Percentiles rank a stretch among this genome's conserved stretches.
Evolutionary conservation across 2,797 vertebrate genomes (phyloP).

Genomic region (Morelia viridis): DNA sequence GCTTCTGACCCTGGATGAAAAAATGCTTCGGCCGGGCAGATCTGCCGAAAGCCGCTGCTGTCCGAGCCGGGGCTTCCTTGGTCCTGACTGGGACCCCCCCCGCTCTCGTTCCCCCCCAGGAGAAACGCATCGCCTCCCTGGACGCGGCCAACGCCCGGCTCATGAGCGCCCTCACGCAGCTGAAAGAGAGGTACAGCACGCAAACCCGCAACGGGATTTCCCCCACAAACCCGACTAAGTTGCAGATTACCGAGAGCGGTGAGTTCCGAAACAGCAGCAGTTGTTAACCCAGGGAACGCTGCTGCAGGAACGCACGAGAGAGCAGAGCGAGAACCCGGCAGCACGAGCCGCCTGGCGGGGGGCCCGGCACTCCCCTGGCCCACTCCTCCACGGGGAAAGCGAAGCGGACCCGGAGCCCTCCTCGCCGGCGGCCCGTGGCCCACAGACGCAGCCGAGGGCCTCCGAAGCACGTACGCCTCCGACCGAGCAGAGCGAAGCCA

Average conservation of each 20-base stretch:
- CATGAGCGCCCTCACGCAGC: constrained; percentile 96
- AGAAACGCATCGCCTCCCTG: constrained; percentile 95
- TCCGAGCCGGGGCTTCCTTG: background rate
- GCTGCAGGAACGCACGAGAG: constrained; percentile 61
- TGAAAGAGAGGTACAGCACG: constrained; percentile 99
- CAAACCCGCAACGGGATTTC: constrained; percentile 98
- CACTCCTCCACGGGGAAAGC: background rate
- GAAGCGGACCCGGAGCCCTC: background rate
- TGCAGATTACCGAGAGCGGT: constrained; percentile 98
- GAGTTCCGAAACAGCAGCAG: constrained; percentile 99
- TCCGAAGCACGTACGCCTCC: background rate
- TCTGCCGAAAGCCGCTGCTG: background rate
- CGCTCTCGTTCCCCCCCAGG: constrained; percentile 71
- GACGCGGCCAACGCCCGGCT: constrained; percentile 95
- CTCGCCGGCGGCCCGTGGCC: background rate
- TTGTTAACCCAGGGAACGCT: constrained; percentile 79
- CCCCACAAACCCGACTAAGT: constrained; percentile 97
- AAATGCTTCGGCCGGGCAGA: background rate
- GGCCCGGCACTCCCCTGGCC: constrained; percentile 51
- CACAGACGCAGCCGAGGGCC: background rate
- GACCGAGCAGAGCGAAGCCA: background rate
- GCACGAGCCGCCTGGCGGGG: constrained; percentile 54
- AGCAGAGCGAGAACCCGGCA: constrained; percentile 44
- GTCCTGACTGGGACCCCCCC: background rate
- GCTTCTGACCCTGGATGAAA: background rate